A percentile compares a stretch with the other conserved stretches of the same genome.
Conservation (phyloP, 2,888 invertebrate species). For the Axea sp. region DNA sequence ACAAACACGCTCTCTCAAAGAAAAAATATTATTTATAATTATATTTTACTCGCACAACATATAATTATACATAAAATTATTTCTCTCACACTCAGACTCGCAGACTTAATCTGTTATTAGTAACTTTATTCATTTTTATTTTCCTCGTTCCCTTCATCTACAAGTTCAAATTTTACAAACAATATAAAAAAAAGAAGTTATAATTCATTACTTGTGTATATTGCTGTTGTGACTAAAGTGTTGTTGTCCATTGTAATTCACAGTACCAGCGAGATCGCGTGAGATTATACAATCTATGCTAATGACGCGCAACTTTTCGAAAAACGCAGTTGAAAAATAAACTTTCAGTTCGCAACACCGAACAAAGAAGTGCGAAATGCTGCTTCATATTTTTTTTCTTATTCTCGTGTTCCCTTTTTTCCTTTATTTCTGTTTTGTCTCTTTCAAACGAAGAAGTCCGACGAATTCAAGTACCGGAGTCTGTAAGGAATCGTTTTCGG, state of each 20-base stretch:
- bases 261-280: conserved; percentile 37
- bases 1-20: conserved; percentile 40
- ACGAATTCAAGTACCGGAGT: conserved; percentile 16
- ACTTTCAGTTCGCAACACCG: conserved; percentile 18
- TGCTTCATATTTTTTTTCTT: neutral
- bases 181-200: conserved; percentile 14
- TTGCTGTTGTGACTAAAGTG: conserved; percentile 40
- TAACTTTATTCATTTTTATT: conserved; percentile 65
- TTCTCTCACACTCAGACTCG: conserved; percentile 59
- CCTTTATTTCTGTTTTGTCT: neutral
- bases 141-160: conserved; percentile 34
- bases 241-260: conserved; percentile 30
- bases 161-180: conserved; percentile 24
- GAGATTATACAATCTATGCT: conserved; percentile 42
- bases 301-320: conserved; percentile 34
- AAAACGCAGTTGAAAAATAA: conserved; percentile 42
- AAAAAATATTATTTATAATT: conserved; percentile 58
- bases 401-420: neutral
- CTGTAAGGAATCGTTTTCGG: conserved; percentile 37
- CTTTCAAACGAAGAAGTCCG: conserved; percentile 9
- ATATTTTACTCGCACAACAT: conserved; percentile 37
- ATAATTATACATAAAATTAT: conserved; percentile 57
- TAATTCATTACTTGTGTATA: conserved; percentile 22
- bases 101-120: conserved; percentile 65
- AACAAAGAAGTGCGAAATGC: conserved; percentile 14